Evolutionary conservation across 30 jellyfish, hydroid and myxozoan genomes (phyloP).

Genomic region (Rhopilema esculentum): DNA sequence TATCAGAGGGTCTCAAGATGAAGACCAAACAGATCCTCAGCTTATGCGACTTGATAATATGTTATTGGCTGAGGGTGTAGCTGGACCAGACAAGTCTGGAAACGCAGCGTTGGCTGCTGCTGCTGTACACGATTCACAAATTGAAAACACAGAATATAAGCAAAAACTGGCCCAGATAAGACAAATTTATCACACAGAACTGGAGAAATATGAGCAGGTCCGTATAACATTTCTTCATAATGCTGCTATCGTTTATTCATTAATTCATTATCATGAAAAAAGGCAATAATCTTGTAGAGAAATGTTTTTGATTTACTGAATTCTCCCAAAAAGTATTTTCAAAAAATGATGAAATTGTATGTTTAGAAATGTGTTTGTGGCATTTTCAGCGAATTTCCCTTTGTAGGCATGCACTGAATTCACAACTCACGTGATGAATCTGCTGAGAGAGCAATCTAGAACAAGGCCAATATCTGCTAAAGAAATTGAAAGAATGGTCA

Average conservation of each 20-base stretch:
- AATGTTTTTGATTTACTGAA: too few species aligned
- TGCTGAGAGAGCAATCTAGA: conserved; percentile 93
- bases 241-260: too few species aligned
- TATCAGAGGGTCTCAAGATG: conserved; percentile 91
- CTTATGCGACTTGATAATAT: conserved; percentile 92
- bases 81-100: conserved; percentile 93
- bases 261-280: too few species aligned
- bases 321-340: too few species aligned
- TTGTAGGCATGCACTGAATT: conserved; percentile 95
- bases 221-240: not conserved
- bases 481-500: conserved; percentile 97
- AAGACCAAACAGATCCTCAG: conserved; percentile 97
- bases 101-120: conserved; percentile 92
- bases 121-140: conserved; percentile 95
- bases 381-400: not conserved
- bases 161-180: conserved; percentile 93
- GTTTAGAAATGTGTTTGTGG: too few species aligned
- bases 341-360: too few species aligned
- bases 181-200: conserved; percentile 94
- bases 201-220: conserved; percentile 99
- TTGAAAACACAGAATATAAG: conserved; percentile 92
- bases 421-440: conserved; percentile 98
- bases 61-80: conserved; percentile 98
- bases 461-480: conserved; percentile 94
- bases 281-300: too few species aligned